Evolutionary conservation across 2,113 vertebrate genomes (phyloP), one percentile per base, ranked within the genome.

Genomic region (Cyprinodon tularosa): DNA sequence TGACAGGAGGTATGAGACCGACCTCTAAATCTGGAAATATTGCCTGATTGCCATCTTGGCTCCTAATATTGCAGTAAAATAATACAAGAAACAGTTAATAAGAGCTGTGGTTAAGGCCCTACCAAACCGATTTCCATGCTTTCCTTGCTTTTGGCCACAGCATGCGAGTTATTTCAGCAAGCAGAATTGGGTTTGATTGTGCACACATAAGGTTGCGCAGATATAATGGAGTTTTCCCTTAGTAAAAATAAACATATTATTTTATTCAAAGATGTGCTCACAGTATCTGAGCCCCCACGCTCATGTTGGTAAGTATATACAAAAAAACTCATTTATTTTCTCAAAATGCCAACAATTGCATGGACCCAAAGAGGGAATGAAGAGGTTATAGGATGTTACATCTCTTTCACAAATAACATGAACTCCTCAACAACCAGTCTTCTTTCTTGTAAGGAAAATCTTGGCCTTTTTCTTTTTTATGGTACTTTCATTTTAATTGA

Each of bases 161-260:
- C n/a, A n/a, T 42, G 57, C 4, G 53, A 71, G 17, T 44, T 7
- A 61, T 61, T 44, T 44, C 53, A 61, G 3, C 15, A 2, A 13
- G 39, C n/a, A 44, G n/a, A 71, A 15, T 69, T 59, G 22, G 48
- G 15, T 71, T 42, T 71, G 57, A 44, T 36, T 71, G 38, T 59
- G n/a, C 39, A 36, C 13, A 2, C 17, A 13, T 36, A 13, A 14
- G 6, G 22, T 12, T 67, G 44, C 20, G n/a, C 47, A 39, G 48
- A 57, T n/a, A 17, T n/a, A 29, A n/a, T 57, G 50, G 20, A 57
- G 44, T 2, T 45, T 45, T 45, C 44, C 9, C 2, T 0, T 45
- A 45, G 5, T 42, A 42, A 42, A 42, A 42, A 42, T 6, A 42
- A 42, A 42, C 3, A 42, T 6, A 42, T 6, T 42, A 29, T 29